Evolutionary conservation across 2,888 invertebrate genomes (phyloP).

Genomic region (Campopleginae sp.): DNA sequence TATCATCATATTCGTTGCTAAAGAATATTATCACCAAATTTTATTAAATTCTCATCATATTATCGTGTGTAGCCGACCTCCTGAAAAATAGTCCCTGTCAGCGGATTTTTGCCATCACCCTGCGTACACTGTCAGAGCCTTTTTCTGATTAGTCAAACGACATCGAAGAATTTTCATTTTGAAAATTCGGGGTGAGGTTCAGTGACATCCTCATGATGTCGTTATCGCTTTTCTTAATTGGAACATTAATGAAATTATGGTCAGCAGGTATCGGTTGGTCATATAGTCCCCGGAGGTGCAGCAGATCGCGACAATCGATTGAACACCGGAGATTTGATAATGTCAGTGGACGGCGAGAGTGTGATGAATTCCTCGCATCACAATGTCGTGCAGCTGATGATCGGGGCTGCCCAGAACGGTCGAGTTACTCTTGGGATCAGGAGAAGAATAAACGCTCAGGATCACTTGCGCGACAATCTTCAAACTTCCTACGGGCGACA

Average conservation of each 20-base stretch:
- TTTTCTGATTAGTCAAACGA: no score
- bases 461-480: conserved; percentile 82
- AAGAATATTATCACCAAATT: no score
- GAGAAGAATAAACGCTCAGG: conserved; percentile 86
- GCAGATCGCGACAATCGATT: conserved; percentile 96
- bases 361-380: conserved; percentile 96
- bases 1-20: no score
- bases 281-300: conserved; percentile 98
- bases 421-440: conserved; percentile 93
- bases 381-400: conserved; percentile 96
- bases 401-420: conserved; percentile 93
- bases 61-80: no score
- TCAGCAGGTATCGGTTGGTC: conserved; percentile 94
- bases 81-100: no score
- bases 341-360: conserved; percentile 95
- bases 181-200: no score
- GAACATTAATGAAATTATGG: conserved; percentile 73
- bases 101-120: no score
- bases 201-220: no score
- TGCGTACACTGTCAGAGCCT: no score
- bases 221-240: conserved; percentile 37
- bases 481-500: conserved; percentile 81
- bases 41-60: no score
- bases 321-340: conserved; percentile 96
- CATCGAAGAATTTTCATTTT: no score